Evolutionary conservation across 2,888 invertebrate species (phyloP).

Genomic region (Hymenopus coronatus): DNA sequence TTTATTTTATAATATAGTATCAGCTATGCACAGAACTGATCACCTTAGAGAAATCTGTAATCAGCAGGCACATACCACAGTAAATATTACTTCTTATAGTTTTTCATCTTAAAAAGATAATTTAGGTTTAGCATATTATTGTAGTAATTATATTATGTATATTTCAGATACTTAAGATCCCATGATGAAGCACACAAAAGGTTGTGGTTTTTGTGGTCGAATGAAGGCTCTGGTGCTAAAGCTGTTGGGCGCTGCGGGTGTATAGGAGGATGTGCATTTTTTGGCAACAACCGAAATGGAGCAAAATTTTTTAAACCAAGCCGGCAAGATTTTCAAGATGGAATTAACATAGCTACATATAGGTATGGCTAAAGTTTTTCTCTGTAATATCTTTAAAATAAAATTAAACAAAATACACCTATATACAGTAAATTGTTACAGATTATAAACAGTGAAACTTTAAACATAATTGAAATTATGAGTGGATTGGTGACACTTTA

Average conservation of each 20-base stretch:
- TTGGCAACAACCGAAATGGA: constrained; percentile 89
- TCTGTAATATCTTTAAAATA: background rate
- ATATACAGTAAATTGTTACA: no score
- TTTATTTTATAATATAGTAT: no score
- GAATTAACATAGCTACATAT: constrained; percentile 77
- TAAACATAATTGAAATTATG: no score
- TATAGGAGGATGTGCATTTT: constrained; percentile 91
- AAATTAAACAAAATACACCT: background rate
- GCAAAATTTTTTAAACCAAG: constrained; percentile 83
- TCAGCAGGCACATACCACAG: background rate
- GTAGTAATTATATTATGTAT: background rate
- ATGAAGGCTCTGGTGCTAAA: constrained; percentile 58
- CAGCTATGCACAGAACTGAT: no score
- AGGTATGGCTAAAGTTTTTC: constrained; percentile 45
- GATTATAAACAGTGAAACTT: no score
- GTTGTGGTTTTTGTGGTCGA: constrained; percentile 93
- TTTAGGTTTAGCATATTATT: background rate
- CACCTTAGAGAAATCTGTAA: background rate
- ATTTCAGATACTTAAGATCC: constrained; percentile 62
- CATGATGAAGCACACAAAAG: constrained; percentile 84
- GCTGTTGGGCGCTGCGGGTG: constrained; percentile 81
- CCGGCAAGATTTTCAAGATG: constrained; percentile 74
- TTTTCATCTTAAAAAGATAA: constrained; percentile 10
- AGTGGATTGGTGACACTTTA: no score
- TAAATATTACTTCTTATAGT: background rate